A percentile compares a stretch with the other conserved stretches of the same genome.
These are phyloP conservation scores for Xanthia togata DNA, from an alignment of 2,888 invertebrate genomes.

Conservation along the genomic window DNA sequence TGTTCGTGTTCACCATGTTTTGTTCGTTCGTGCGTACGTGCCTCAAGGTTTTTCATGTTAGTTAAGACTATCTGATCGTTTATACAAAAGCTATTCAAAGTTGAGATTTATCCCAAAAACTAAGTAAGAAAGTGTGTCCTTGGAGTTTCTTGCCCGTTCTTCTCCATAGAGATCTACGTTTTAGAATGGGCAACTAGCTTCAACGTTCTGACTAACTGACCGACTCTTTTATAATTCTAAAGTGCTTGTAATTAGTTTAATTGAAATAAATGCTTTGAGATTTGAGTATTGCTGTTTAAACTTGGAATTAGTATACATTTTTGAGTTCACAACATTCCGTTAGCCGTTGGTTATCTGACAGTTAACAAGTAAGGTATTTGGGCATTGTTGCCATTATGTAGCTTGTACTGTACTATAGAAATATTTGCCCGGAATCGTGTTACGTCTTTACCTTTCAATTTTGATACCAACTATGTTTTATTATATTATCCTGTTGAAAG, in stretches of 20 bases:
- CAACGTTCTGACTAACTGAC: no score
- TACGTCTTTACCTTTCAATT: background rate
- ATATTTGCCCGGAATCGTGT: slow-evolving; percentile 6
- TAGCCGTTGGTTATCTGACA: background rate
- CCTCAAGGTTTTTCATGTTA: background rate
- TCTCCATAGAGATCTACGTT: no score
- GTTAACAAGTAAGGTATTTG: slow-evolving; percentile 1
- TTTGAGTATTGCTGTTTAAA: no score
- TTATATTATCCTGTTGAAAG: background rate
- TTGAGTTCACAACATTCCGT: slow-evolving; percentile 13
- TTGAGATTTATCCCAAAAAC: background rate
- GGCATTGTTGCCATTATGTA: background rate
- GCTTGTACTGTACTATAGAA: background rate
- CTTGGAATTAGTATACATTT: background rate
- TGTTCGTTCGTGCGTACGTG: no score
- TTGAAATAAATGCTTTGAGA: no score
- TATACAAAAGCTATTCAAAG: background rate
- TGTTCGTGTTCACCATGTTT: no score
- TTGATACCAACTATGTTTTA: background rate
- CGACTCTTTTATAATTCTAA: no score
- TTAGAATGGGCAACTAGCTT: no score
- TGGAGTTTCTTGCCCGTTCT: no score
- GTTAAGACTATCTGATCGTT: background rate
- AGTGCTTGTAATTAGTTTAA: no score
- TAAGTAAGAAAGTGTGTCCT: no score